These are phyloP conservation scores for Garra rufa DNA, from an alignment of 2,113 vertebrate species.

Conservation along the genomic window DNA sequence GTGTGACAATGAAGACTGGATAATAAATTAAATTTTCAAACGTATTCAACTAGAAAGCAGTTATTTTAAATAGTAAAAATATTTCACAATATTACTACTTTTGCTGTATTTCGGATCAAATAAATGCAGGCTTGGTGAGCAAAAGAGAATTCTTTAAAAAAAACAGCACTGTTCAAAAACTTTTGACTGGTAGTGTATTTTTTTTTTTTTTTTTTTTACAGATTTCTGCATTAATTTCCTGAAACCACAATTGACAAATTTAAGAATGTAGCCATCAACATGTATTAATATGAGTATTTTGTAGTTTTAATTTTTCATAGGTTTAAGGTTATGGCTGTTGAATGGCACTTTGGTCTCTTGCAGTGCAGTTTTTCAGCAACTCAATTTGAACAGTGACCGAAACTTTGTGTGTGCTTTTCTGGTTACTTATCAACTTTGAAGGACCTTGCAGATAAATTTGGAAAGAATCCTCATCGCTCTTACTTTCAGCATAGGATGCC, in stretches of 20 bases:
- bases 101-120: too few species aligned
- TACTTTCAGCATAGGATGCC: constrained; percentile 55
- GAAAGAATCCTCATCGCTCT: constrained; percentile 45
- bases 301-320: not conserved
- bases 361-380: not conserved
- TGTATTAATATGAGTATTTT: not conserved
- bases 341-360: not conserved
- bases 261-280: too few species aligned
- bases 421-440: constrained; percentile 76
- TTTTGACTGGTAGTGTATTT: too few species aligned
- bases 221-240: not conserved
- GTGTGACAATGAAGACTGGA: too few species aligned
- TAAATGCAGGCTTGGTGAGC: too few species aligned
- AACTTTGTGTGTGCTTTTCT: constrained; percentile 55
- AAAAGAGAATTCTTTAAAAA: too few species aligned
- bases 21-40: too few species aligned
- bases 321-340: not conserved
- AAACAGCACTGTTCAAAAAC: too few species aligned
- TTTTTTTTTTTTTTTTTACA: too few species aligned
- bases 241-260: not conserved
- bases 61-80: too few species aligned
- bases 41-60: too few species aligned
- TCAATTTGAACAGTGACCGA: constrained; percentile 45
- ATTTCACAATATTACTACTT: too few species aligned
- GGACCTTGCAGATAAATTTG: constrained; percentile 64